phyloP scores from a whole-genome alignment of 92 coral and sea anemone species.

The Zoanthus gigantus region DNA sequence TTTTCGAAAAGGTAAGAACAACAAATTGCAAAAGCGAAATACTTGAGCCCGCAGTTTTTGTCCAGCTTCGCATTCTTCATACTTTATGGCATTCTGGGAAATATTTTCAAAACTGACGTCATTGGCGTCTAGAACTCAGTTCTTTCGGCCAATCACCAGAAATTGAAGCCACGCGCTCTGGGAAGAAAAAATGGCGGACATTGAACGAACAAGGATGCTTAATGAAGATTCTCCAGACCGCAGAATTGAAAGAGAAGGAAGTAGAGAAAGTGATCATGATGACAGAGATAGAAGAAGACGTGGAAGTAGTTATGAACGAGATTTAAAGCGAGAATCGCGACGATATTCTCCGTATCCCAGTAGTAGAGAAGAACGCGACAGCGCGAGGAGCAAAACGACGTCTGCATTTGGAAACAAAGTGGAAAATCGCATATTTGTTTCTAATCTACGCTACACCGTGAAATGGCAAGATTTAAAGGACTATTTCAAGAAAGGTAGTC shows the following conservation, averaged over 20 bases:
- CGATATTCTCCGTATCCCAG: constrained; percentile 90
- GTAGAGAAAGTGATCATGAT: constrained; percentile 93
- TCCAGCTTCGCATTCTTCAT: background rate
- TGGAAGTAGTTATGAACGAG: constrained; percentile 91
- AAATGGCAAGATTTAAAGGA: constrained; percentile 98
- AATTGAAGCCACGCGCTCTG: background rate
- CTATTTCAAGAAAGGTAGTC: constrained; percentile 82
- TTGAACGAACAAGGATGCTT: constrained; percentile 12
- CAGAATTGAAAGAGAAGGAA: constrained; percentile 83
- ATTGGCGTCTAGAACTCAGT: background rate
- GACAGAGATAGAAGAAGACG: constrained; percentile 86
- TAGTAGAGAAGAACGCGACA: constrained; percentile 47
- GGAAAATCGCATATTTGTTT: constrained; percentile 87
- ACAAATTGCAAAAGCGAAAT: constrained; percentile 34
- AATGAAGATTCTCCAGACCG: constrained; percentile 73
- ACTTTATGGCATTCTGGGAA: constrained; percentile 21
- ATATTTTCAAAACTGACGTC: constrained; percentile 18
- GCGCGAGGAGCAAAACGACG: constrained; percentile 36
- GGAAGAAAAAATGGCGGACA: constrained; percentile 65
- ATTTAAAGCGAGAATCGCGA: constrained; percentile 77
- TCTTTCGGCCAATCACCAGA: background rate
- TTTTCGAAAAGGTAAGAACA: constrained; percentile 3
- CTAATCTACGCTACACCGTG: constrained; percentile 83
- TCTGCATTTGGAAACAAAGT: constrained; percentile 59
- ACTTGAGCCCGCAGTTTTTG: constrained; percentile 45